phyloP scores from a whole-genome alignment of 1,140 invertebrate genomes.

The Thereuonema tuberculata region DNA sequence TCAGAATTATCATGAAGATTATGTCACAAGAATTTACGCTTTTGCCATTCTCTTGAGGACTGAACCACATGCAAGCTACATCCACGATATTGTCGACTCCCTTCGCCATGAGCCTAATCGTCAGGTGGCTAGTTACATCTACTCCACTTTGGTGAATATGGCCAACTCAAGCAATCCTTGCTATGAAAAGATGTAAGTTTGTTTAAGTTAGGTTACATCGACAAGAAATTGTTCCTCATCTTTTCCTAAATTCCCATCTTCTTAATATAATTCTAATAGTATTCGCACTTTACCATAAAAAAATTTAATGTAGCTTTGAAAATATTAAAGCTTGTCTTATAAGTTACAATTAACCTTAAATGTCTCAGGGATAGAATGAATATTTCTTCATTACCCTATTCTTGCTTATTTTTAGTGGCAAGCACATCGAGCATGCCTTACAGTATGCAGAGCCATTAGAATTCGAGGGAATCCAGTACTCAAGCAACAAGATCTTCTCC shows the following conservation, averaged over 20 bases:
- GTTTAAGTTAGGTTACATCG: too few species aligned
- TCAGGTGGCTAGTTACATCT: constrained; percentile 8
- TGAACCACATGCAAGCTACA: not conserved
- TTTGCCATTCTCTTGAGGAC: constrained; percentile 14
- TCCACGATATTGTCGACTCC: not conserved
- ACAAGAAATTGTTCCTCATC: too few species aligned
- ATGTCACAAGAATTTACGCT: constrained; percentile 17
- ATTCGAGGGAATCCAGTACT: not conserved
- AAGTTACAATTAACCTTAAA: too few species aligned
- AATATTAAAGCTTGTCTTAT: too few species aligned
- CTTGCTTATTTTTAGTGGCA: too few species aligned
- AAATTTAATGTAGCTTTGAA: too few species aligned
- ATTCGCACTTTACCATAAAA: too few species aligned
- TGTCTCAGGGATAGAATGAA: too few species aligned
- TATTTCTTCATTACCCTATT: too few species aligned
- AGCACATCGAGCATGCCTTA: not conserved
- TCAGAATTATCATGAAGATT: constrained; percentile 16
- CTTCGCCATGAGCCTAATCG: not conserved
- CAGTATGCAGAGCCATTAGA: not conserved
- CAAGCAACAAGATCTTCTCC: not conserved
- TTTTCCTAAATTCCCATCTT: too few species aligned
- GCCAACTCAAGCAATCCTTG: constrained; percentile 10
- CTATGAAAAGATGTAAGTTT: constrained; percentile 4
- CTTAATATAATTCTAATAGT: too few species aligned
- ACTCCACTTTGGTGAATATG: not conserved